phyloP scores from a whole-genome alignment of 1,140 invertebrate species.

The Bombus sibiricus region DNA sequence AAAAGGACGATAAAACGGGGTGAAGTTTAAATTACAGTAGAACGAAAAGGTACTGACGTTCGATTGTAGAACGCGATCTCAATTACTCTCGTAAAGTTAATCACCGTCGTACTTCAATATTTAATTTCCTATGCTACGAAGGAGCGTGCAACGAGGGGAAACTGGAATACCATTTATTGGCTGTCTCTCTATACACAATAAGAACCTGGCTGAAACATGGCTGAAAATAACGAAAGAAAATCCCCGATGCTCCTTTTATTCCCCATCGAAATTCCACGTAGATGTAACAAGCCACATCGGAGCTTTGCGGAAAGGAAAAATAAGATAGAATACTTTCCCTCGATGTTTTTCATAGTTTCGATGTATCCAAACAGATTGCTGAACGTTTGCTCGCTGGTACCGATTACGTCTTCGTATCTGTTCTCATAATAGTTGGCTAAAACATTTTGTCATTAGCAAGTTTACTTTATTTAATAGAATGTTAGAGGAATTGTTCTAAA shows the following conservation, averaged over 20 bases:
- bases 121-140: conserved; percentile 12
- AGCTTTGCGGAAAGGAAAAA: neutral
- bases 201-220: neutral
- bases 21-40: conserved; percentile 21
- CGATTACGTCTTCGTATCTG: neutral
- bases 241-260: neutral
- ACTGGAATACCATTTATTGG: conserved; percentile 13
- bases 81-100: conserved; percentile 35
- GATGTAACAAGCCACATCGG: neutral
- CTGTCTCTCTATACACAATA: too few species aligned
- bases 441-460: too few species aligned
- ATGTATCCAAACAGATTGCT: neutral
- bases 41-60: conserved; percentile 19
- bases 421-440: neutral
- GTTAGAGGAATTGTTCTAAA: too few species aligned
- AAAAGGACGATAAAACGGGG: neutral
- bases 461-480: too few species aligned
- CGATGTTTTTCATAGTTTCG: neutral
- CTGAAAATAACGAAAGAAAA: conserved; percentile 6
- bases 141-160: too few species aligned
- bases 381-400: neutral
- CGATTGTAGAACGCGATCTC: conserved; percentile 18
- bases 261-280: neutral
- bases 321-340: neutral
- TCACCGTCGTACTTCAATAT: conserved; percentile 20